Evolutionary conservation across 1,140 invertebrate genomes (phyloP).

Genomic region (Sweltsa coloradensis): DNA sequence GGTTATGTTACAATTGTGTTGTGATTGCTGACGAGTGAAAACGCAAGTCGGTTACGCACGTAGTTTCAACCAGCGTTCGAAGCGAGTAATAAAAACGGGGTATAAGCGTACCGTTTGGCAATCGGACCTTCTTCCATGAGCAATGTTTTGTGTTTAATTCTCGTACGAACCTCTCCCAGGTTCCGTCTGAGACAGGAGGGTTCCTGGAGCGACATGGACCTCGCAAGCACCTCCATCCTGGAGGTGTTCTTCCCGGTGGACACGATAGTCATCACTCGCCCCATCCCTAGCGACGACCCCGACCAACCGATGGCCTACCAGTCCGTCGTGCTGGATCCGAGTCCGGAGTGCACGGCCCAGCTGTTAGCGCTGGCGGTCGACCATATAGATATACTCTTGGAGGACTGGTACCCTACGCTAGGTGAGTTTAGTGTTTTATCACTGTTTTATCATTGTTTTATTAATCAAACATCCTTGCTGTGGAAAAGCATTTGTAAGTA

Average conservation of each 20-base stretch:
- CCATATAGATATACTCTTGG: slow-evolving; percentile 90
- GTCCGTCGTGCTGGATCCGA: slow-evolving; percentile 57
- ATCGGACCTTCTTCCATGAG: no score
- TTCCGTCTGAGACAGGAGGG: slow-evolving; percentile 69
- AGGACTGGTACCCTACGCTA: slow-evolving; percentile 96
- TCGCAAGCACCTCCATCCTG: slow-evolving; percentile 69
- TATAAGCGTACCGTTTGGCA: slow-evolving; percentile 10
- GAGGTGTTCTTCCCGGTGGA: slow-evolving; percentile 79
- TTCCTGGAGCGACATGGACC: slow-evolving; percentile 70
- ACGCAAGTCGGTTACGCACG: no score
- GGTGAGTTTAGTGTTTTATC: slow-evolving; percentile 24
- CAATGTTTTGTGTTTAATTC: no score
- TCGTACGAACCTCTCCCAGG: no score
- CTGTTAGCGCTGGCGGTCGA: slow-evolving; percentile 85
- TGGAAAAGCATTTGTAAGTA: no score
- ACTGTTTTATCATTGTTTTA: no score
- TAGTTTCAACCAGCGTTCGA: no score
- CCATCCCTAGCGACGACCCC: slow-evolving; percentile 36
- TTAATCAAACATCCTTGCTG: no score
- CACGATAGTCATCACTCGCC: slow-evolving; percentile 53
- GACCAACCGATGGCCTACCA: slow-evolving; percentile 45
- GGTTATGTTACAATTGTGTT: no score
- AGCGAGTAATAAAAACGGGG: no score
- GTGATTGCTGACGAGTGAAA: no score
- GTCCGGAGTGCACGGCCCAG: slow-evolving; percentile 66